phyloP scores from a whole-genome alignment of 2,113 vertebrate genomes.

The Tragelaphus scriptus region DNA sequence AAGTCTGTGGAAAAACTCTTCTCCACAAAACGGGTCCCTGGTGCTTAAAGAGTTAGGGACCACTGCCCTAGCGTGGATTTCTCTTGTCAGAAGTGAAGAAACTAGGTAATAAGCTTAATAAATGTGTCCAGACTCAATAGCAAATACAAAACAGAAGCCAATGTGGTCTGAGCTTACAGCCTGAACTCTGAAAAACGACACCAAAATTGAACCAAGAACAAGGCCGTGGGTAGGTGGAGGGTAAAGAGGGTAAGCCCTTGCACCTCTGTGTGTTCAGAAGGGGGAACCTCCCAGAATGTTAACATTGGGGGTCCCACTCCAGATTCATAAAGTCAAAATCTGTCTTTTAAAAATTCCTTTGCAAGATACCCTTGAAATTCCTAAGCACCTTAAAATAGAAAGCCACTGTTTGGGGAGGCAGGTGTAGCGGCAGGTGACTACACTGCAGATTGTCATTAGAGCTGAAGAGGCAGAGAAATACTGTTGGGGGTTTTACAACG shows the following conservation, averaged over 20 bases:
- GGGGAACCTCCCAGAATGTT: neutral
- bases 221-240: neutral
- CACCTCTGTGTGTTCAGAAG: neutral
- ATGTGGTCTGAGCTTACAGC: neutral
- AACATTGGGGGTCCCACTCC: accelerated
- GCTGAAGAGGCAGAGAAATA: neutral
- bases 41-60: neutral
- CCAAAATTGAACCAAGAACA: neutral
- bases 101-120: neutral
- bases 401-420: neutral
- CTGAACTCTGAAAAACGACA: neutral
- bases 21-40: neutral
- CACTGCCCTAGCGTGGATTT: neutral
- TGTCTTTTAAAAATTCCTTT: neutral
- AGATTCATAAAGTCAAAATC: neutral
- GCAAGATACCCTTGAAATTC: neutral
- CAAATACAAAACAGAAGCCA: neutral
- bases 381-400: neutral
- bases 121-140: neutral
- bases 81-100: neutral
- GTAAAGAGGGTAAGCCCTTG: neutral
- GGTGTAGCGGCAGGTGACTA: neutral
- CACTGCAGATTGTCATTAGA: neutral
- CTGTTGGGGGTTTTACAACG: accelerated
- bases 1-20: neutral